A percentile compares a stretch with the other conserved stretches of the same genome.
Conservation (phyloP, 2,113 vertebrate genomes). For the Corythornis madagascariensis region DNA sequence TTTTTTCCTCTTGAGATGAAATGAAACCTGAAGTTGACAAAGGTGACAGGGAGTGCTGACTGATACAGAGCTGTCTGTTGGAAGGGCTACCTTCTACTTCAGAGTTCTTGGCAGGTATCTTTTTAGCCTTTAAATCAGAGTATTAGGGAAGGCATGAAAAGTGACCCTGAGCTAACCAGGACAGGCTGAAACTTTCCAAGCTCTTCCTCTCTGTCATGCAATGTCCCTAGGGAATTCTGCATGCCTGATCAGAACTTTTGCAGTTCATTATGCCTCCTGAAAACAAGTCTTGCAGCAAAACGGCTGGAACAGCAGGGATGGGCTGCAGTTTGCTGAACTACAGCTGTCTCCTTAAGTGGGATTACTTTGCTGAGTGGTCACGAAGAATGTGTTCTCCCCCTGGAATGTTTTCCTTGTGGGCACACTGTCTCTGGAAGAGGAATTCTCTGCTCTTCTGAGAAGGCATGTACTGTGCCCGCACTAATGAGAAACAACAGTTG, state of each 20-base stretch:
- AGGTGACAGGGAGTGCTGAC: neutral
- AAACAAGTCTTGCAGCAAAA: constrained; percentile 58
- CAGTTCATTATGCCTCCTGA: constrained; percentile 28
- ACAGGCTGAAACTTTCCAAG: constrained; percentile 16
- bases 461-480: constrained; percentile 30
- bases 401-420: constrained; percentile 70
- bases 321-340: constrained; percentile 43
- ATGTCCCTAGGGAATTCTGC: neutral
- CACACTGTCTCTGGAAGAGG: constrained; percentile 43
- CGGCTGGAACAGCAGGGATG: constrained; percentile 55
- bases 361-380: constrained; percentile 68
- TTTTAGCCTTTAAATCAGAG: constrained; percentile 20
- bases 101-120: neutral
- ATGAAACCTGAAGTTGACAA: neutral
- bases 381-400: constrained; percentile 63
- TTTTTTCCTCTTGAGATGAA: neutral
- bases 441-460: constrained; percentile 53
- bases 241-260: constrained; percentile 26
- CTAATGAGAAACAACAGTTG: constrained; percentile 55
- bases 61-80: neutral
- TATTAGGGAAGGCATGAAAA: neutral
- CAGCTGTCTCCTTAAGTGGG: constrained; percentile 54
- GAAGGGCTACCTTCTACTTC: neutral
- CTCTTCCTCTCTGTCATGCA: neutral
- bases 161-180: constrained; percentile 10